Evolutionary conservation across 2,113 vertebrate genomes (phyloP), one percentile per base, ranked within the genome.

Genomic region (Cariama cristata): DNA sequence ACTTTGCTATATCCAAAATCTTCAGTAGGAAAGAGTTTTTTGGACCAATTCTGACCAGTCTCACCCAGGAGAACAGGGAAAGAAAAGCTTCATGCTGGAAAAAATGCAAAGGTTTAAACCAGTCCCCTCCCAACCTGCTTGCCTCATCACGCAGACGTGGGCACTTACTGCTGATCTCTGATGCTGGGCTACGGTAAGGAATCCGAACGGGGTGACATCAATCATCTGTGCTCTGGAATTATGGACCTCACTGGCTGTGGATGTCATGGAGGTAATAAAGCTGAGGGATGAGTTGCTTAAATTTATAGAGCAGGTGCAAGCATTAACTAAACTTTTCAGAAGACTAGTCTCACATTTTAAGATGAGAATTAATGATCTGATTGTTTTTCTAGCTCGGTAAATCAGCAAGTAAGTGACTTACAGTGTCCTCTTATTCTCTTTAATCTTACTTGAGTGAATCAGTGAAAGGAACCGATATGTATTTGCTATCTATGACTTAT

Each of bases 251-350:
- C 28, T 72, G 19, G 42, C 60, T 49, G 30, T 67, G 66, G 63
- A 27, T 82, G 38, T 74, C 60, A 58, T 27, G 20, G 38, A 91
- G 26, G 60, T 71, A 87, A 79, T 89, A 77, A 93, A 92, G 45
- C 71, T 55, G 63, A 80, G 32, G 26, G 47, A 55, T 58, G 60
- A 2, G 1, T 72, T 59, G 23, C 40, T 77, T 85, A 59, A 86
- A 94, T 90, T 92, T 92, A 93, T n/a, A 64, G 60, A 88, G 59
- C 79, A 81, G 90, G 55, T 80, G 23, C 19, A 89, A 77, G 28
- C 40, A 52, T 32, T 63, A 88, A 72, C 75, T 59, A 95, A 92
- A 86, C 52, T 95, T 96, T 84, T 68, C 68, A 71, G 75, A 91
- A 86, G 68, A 69, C 40, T 30, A 81, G 33, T 59, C 52, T 68